These are phyloP conservation scores for Tauraco hartlaubi DNA, from an alignment of 2,797 vertebrate species.

Conservation along the genomic window DNA sequence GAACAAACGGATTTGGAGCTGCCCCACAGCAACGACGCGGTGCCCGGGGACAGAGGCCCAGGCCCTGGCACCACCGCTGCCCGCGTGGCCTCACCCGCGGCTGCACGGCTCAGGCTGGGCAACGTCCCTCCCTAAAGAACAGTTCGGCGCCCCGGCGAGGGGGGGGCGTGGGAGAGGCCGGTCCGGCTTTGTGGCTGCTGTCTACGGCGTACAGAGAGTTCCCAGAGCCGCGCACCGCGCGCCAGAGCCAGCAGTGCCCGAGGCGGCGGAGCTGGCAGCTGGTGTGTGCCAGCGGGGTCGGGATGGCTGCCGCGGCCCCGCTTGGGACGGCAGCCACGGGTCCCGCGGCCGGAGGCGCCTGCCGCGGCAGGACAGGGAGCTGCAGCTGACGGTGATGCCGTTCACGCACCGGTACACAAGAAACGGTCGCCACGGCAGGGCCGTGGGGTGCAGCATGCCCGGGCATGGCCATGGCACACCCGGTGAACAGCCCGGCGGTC, in stretches of 20 bases:
- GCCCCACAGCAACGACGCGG: not conserved
- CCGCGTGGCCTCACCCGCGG: fast-evolving
- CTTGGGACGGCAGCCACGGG: not conserved
- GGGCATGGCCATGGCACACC: too few species aligned
- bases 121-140: not conserved
- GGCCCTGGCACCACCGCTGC: not conserved
- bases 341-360: not conserved
- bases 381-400: not conserved
- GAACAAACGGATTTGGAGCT: not conserved
- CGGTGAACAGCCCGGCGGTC: not conserved
- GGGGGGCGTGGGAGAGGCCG: constrained; percentile 16
- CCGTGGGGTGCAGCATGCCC: too few species aligned
- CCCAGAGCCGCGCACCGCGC: not conserved
- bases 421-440: too few species aligned
- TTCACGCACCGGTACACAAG: too few species aligned
- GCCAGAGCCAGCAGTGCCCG: not conserved
- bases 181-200: not conserved
- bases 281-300: not conserved
- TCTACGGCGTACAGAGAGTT: not conserved
- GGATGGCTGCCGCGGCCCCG: not conserved
- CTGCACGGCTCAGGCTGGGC: not conserved
- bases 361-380: not conserved
- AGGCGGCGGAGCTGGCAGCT: not conserved
- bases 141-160: not conserved
- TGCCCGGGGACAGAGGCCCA: not conserved